A percentile compares a stretch with the other conserved stretches of the same genome.
Conservation (phyloP, 2,797 vertebrate species). For the Gastrophryne carolinensis region DNA sequence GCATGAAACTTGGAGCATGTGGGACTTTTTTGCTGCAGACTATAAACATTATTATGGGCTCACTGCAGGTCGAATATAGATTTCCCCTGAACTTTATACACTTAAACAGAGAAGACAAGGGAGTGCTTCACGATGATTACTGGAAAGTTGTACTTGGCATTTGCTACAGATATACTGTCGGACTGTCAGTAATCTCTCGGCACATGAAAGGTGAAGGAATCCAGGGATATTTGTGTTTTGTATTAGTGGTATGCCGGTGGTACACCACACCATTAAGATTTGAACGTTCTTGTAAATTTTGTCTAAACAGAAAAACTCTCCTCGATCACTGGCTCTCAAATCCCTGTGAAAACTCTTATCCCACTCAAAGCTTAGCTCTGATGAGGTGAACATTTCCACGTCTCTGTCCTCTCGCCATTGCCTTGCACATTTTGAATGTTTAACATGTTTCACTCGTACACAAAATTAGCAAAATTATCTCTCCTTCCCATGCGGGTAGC, state of each 20-base stretch:
- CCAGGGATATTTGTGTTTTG: slow-evolving; percentile 48
- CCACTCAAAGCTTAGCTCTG: slow-evolving; percentile 25
- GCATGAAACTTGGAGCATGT: too few species aligned
- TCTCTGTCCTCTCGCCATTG: slow-evolving; percentile 16
- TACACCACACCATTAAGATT: slow-evolving; percentile 43
- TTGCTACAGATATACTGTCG: slow-evolving; percentile 28
- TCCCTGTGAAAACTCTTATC: slow-evolving; percentile 31
- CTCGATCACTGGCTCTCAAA: slow-evolving; percentile 24
- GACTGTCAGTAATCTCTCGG: slow-evolving; percentile 42
- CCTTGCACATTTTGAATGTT: slow-evolving; percentile 29
- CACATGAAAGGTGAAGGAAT: slow-evolving; percentile 45
- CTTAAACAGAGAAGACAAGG: slow-evolving; percentile 35
- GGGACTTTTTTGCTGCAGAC: too few species aligned
- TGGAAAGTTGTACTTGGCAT: slow-evolving; percentile 45
- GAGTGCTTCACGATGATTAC: slow-evolving; percentile 34
- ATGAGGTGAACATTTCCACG: slow-evolving; percentile 16
- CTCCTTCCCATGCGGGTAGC: slow-evolving; percentile 40
- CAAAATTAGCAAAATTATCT: slow-evolving; percentile 41
- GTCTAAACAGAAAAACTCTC: slow-evolving; percentile 42
- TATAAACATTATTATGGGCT: slow-evolving; percentile 8
- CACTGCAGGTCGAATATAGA: neutral
- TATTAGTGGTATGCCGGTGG: slow-evolving; percentile 40
- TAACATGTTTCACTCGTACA: slow-evolving; percentile 29
- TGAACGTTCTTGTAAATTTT: slow-evolving; percentile 48
- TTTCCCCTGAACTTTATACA: slow-evolving; percentile 32